Evolutionary conservation across 2,888 invertebrate genomes (phyloP).

Genomic region (Nesidiocoris tenuis): DNA sequence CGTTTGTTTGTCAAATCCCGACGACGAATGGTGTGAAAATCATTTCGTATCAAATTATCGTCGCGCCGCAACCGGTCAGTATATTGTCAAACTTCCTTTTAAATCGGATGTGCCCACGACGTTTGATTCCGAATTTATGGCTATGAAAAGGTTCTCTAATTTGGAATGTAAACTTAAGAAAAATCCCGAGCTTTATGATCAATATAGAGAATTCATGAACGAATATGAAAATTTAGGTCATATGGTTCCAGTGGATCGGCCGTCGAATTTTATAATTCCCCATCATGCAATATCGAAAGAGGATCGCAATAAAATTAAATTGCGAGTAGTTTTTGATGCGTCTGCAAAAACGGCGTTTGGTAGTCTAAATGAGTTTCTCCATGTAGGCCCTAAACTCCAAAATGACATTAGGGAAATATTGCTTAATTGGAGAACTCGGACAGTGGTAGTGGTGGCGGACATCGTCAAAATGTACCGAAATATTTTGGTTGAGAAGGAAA

Average conservation of each 20-base stretch:
- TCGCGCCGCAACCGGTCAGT: slow-evolving; percentile 6
- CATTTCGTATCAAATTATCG: slow-evolving; percentile 8
- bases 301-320: not conserved
- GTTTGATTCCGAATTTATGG: no score
- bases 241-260: not conserved
- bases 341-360: not conserved
- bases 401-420: no score
- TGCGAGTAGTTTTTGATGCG: no score
- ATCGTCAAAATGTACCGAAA: slow-evolving; percentile 32
- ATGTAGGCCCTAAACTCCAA: slow-evolving; percentile 7
- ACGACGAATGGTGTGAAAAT: slow-evolving; percentile 21
- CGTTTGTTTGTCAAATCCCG: no score
- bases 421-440: not conserved
- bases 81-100: slow-evolving; percentile 25
- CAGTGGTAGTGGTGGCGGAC: not conserved
- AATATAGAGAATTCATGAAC: slow-evolving; percentile 16
- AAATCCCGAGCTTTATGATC: not conserved
- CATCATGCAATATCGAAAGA: slow-evolving; percentile 5
- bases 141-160: slow-evolving; percentile 6
- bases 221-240: slow-evolving; percentile 7
- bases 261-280: not conserved
- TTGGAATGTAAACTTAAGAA: slow-evolving; percentile 14
- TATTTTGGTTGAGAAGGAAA: not conserved
- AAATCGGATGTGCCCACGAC: no score
- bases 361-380: slow-evolving; percentile 16